Evolutionary conservation across 2,797 vertebrate species (phyloP).

Genomic region (Protonibea diacanthus): DNA sequence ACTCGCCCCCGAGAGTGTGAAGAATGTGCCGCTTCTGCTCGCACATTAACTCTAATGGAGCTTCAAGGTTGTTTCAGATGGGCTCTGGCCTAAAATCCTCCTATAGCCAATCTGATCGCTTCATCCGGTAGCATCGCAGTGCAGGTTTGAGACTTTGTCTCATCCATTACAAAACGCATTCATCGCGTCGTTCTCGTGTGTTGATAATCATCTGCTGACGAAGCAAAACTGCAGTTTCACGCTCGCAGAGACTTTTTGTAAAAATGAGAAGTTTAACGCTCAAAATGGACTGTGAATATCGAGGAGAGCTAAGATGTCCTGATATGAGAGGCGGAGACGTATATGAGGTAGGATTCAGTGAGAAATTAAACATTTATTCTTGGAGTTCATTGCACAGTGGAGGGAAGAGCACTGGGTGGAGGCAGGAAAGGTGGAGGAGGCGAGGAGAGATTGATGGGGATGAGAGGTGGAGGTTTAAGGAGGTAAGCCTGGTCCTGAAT

Average conservation of each 20-base stretch:
- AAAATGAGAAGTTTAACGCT: conserved; percentile 49
- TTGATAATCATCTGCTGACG: conserved; percentile 30
- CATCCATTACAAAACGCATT: conserved; percentile 4
- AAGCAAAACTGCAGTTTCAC: neutral
- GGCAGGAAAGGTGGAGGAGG: neutral
- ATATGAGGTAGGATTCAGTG: neutral
- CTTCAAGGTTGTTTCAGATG: neutral
- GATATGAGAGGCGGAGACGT: neutral
- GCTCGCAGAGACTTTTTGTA: conserved; percentile 14
- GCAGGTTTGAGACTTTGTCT: conserved; percentile 10
- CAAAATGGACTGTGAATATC: conserved; percentile 52
- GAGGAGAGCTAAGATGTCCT: conserved; percentile 9
- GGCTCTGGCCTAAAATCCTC: neutral
- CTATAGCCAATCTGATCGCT: too few relatives aligned
- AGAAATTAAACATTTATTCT: neutral
- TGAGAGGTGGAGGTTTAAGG: neutral
- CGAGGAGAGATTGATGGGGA: too few relatives aligned
- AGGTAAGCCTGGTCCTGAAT: neutral
- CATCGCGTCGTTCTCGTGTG: too few relatives aligned
- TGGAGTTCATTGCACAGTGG: too few relatives aligned
- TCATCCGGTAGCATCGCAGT: neutral
- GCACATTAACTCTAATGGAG: neutral
- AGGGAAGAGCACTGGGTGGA: neutral
- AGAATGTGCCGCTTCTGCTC: neutral
- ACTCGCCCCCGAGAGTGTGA: neutral